Evolutionary conservation across 2,797 vertebrate genomes (phyloP).

Genomic region (Sphenodon punctatus): DNA sequence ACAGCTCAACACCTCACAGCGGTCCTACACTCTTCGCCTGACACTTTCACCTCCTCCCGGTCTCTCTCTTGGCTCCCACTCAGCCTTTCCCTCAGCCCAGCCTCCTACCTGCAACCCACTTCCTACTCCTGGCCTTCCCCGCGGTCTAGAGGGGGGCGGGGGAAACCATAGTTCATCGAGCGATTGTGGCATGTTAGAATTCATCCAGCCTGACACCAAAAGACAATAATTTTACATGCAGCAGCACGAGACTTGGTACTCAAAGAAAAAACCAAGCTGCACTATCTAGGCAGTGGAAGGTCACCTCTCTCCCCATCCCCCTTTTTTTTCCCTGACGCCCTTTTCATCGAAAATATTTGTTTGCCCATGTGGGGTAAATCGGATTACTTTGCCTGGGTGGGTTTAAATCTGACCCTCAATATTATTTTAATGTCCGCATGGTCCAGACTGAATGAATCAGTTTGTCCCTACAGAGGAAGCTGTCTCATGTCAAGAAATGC

Average conservation of each 20-base stretch:
- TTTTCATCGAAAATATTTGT: conserved; percentile 20
- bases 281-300: background rate
- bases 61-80: no score
- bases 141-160: no score
- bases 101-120: no score
- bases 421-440: conserved; percentile 49
- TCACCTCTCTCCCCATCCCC: no score
- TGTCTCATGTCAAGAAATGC: conserved; percentile 45
- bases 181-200: background rate
- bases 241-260: background rate
- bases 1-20: no score
- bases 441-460: conserved; percentile 47
- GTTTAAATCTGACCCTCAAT: conserved; percentile 30
- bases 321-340: background rate
- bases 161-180: background rate
- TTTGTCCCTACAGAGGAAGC: conserved; percentile 40
- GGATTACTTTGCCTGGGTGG: background rate
- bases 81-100: no score
- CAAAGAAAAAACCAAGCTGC: background rate
- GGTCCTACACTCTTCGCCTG: no score
- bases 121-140: no score
- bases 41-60: no score
- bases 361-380: no score
- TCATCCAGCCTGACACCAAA: fast-evolving
- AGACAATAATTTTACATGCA: background rate